These are phyloP conservation scores for Dicranocentrus wangi DNA, from an alignment of 2,888 invertebrate species.

Conservation along the genomic window DNA sequence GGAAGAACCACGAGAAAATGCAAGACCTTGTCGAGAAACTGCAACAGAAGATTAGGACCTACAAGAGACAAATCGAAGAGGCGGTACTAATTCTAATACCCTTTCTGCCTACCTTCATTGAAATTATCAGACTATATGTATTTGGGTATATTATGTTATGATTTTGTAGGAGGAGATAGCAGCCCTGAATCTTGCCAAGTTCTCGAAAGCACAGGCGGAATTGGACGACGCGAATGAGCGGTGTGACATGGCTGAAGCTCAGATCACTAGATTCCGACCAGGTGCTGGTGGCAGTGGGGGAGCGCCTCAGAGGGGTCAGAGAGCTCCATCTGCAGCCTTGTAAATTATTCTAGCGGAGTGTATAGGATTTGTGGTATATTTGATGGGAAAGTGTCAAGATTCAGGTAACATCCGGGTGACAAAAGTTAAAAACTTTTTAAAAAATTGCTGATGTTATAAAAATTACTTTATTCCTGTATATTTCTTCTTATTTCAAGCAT, in stretches of 20 bases:
- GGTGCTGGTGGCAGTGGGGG: constrained; percentile 28
- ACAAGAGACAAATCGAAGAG: constrained; percentile 75
- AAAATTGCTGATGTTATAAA: too few relatives aligned
- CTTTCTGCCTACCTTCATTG: too few relatives aligned
- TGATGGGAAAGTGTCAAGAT: background rate
- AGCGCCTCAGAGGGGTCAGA: constrained; percentile 15
- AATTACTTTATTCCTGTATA: constrained; percentile 29
- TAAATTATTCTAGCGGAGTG: constrained; percentile 17
- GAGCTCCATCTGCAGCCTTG: constrained; percentile 54
- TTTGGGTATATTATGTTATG: background rate
- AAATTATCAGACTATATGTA: too few relatives aligned
- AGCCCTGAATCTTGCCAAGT: constrained; percentile 60
- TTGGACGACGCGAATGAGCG: constrained; percentile 58
- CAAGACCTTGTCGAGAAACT: constrained; percentile 79
- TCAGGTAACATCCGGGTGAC: too few relatives aligned
- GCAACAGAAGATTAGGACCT: constrained; percentile 78
- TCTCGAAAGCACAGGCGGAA: constrained; percentile 52
- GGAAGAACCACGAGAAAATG: constrained; percentile 79
- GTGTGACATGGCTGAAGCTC: constrained; percentile 48
- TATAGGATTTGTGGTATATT: background rate
- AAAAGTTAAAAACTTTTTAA: too few relatives aligned
- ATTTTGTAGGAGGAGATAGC: constrained; percentile 59
- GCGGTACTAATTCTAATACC: constrained; percentile 75
- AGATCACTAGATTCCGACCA: constrained; percentile 50
- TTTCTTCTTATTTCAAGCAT: constrained; percentile 35